A percentile compares a stretch with the other conserved stretches of the same genome.
Conservation (phyloP, 2,113 vertebrate genomes). For the Cercocebus atys region DNA sequence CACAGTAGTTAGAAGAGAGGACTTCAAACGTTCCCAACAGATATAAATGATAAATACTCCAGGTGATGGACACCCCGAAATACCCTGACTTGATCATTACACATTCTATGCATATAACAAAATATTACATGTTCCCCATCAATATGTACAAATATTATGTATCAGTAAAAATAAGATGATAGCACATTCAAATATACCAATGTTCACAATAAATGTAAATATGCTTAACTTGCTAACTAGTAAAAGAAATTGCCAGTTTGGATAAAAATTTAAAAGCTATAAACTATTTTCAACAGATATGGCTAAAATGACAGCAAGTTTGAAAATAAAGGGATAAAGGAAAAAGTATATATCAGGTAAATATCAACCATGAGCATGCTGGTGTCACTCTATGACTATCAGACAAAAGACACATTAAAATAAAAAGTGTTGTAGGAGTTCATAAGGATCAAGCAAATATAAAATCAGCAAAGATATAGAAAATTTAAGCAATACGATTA, state of each 20-base stretch:
- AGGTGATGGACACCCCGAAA: neutral
- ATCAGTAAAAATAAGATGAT: neutral
- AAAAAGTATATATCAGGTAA: neutral
- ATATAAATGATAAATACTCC: neutral
- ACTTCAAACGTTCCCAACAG: neutral
- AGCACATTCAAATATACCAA: neutral
- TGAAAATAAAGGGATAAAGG: neutral
- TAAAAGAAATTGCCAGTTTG: neutral
- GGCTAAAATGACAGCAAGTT: neutral
- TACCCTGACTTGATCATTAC: neutral
- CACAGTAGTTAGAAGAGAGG: neutral
- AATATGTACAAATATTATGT: neutral
- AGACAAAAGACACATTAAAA: neutral
- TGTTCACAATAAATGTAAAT: neutral
- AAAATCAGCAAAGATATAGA: neutral
- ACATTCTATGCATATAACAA: neutral
- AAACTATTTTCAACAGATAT: constrained; percentile 7
- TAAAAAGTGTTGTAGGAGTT: neutral
- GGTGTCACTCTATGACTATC: neutral
- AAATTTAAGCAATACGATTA: neutral
- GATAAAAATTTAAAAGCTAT: neutral
- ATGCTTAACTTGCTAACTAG: neutral
- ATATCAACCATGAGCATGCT: neutral
- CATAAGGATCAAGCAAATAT: neutral
- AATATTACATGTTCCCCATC: neutral